phyloP scores from a whole-genome alignment of 2,113 vertebrate species.

The Butorides virescens region DNA sequence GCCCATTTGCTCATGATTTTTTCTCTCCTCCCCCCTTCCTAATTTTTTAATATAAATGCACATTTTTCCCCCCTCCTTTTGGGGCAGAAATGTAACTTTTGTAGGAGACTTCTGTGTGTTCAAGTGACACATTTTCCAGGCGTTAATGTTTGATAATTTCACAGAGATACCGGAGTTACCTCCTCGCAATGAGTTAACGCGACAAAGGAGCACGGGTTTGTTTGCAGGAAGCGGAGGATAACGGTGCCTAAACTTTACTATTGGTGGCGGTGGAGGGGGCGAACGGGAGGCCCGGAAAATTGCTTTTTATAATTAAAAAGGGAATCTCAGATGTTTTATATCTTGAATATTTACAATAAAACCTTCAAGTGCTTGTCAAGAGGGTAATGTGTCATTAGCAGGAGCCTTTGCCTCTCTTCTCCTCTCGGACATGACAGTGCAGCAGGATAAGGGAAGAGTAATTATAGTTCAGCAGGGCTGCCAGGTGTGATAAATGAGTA shows the following conservation, averaged over 20 bases:
- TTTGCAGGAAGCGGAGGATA: constrained; percentile 68
- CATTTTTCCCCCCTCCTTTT: constrained; percentile 66
- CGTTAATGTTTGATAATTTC: constrained; percentile 77
- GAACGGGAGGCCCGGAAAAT: constrained; percentile 69
- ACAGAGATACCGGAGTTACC: constrained; percentile 70
- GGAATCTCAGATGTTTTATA: constrained; percentile 84
- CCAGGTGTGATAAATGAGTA: constrained; percentile 99
- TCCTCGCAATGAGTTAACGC: constrained; percentile 58
- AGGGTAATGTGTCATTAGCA: constrained; percentile 87
- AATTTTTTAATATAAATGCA: constrained; percentile 86
- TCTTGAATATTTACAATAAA: constrained; percentile 85
- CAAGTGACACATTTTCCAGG: constrained; percentile 75
- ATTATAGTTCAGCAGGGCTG: constrained; percentile 99
- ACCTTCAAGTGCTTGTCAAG: constrained; percentile 83
- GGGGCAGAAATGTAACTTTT: constrained; percentile 77
- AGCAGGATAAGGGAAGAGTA: constrained; percentile 99
- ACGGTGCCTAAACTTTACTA: constrained; percentile 65
- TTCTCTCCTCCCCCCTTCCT: constrained; percentile 44
- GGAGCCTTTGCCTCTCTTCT: constrained; percentile 79
- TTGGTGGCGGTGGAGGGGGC: constrained; percentile 27
- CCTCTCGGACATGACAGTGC: constrained; percentile 95
- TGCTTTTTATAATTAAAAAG: constrained; percentile 87
- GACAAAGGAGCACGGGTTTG: constrained; percentile 70
- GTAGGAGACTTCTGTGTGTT: constrained; percentile 62
- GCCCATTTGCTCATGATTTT: constrained; percentile 58